phyloP scores from a whole-genome alignment of 2,113 vertebrate genomes.

The Carassius carassius region DNA sequence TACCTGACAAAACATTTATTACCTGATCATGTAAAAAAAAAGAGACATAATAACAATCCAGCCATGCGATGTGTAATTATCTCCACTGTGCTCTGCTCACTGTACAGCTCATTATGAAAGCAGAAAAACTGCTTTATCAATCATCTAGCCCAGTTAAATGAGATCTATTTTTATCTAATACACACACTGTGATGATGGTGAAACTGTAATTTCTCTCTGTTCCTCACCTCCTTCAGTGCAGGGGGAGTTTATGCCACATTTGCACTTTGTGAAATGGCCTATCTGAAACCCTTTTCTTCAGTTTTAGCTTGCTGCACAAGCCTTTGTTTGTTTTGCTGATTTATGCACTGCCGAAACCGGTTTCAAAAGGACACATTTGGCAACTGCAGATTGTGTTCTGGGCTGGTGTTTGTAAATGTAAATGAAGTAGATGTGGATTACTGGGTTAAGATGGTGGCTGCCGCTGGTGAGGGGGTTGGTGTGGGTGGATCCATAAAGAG shows the following conservation, averaged over 20 bases:
- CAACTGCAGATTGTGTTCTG: constrained; percentile 22
- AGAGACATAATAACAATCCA: constrained; percentile 18
- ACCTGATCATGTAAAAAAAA: background rate
- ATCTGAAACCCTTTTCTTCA: background rate
- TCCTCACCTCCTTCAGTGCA: background rate
- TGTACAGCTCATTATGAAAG: constrained; percentile 23
- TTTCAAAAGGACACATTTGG: constrained; percentile 38
- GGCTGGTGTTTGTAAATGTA: constrained; percentile 35
- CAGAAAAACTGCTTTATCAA: constrained; percentile 66
- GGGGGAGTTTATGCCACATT: constrained; percentile 5
- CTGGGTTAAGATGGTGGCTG: constrained; percentile 38
- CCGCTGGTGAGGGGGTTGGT: constrained; percentile 1
- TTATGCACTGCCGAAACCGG: constrained; percentile 21
- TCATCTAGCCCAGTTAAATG: constrained; percentile 73
- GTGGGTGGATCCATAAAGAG: constrained; percentile 21
- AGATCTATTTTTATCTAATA: constrained; percentile 70
- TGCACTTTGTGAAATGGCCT: constrained; percentile 4
- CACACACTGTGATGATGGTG: constrained; percentile 49
- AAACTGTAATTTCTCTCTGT: constrained; percentile 10
- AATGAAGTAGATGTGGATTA: constrained; percentile 36
- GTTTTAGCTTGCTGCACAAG: background rate
- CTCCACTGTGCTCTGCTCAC: background rate
- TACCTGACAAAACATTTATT: constrained; percentile 10
- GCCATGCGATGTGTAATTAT: constrained; percentile 14
- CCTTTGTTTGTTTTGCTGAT: constrained; percentile 34